These are phyloP conservation scores for Tipula unca DNA, from an alignment of 2,888 invertebrate species.

Conservation along the genomic window DNA sequence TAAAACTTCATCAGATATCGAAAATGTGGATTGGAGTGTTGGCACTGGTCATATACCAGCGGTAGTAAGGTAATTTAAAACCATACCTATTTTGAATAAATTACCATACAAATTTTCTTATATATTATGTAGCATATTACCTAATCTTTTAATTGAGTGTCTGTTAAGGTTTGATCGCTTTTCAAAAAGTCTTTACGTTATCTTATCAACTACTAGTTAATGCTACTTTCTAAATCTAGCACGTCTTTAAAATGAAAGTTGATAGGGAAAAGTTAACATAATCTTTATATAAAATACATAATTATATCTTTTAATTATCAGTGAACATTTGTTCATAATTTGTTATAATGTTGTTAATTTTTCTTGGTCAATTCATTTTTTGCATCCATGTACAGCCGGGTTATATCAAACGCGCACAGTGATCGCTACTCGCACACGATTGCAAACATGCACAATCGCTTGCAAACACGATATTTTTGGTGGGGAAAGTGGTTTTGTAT, in stretches of 20 bases:
- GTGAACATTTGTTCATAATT: too few species aligned
- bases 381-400: too few species aligned
- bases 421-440: too few species aligned
- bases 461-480: too few species aligned
- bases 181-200: not conserved
- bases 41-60: constrained; percentile 39
- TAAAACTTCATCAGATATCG: constrained; percentile 57
- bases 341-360: too few species aligned
- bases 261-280: not conserved
- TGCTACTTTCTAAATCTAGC: not conserved
- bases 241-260: not conserved
- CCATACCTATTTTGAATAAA: not conserved
- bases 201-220: not conserved
- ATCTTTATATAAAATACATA: too few species aligned
- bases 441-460: too few species aligned
- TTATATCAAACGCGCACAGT: too few species aligned
- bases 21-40: constrained; percentile 55
- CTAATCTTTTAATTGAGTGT: not conserved
- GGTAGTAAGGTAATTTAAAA: constrained; percentile 35
- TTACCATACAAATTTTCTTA: not conserved
- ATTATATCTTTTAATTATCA: too few species aligned
- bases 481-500: too few species aligned
- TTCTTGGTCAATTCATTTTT: too few species aligned
- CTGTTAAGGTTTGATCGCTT: not conserved
- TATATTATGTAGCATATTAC: not conserved